Evolutionary conservation across 1,140 invertebrate species (phyloP), one percentile per base, ranked within the genome.

Genomic region (Argopecten irradians): DNA sequence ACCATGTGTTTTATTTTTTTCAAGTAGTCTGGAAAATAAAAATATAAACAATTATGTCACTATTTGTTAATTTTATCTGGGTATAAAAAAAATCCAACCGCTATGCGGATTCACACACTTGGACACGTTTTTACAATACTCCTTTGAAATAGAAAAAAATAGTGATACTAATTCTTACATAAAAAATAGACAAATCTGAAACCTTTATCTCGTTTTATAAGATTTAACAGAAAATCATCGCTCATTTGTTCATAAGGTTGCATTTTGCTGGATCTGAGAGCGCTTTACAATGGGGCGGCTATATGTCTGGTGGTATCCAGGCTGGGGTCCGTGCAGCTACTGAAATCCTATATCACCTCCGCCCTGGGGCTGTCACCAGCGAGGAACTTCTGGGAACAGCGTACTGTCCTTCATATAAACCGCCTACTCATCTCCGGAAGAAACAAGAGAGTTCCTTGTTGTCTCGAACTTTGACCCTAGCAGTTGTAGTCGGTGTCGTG

Each of bases 251-350:
- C 90, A 92, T 34, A 88, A 95, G 95, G 43, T 85, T 96, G 13
- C 93, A 95, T 91, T 96, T 95, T 94, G 95, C 95, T 90, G 95
- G 95, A 16, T 95, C 95, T 55, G 95, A 96, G 88, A 94, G 94
- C 28, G 94, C 95, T 28, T 95, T 93, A 5, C 85, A 90, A 9
- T 96, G 95, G 94, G 93, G 93, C 91, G 95, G 95, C 11, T 96
- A 94, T 89, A 94, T 96, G 93, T 95, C 93, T 93, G 95, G 95
- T 22, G 95, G 95, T n/a, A 94, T 96, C 7, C 94, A 96, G 87
- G 91, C 94, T 46, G 95, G 95, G 19, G 88, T 91, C 28, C 87
- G 95, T 86, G 94, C 95, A 35, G 95, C 95, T 22, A 91, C 91
- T 87, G 95, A 96, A 92, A 89, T 94, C 32, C 85, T 94, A 34